Evolutionary conservation across 2,888 invertebrate genomes (phyloP).

Genomic region (Erebia epiphron): DNA sequence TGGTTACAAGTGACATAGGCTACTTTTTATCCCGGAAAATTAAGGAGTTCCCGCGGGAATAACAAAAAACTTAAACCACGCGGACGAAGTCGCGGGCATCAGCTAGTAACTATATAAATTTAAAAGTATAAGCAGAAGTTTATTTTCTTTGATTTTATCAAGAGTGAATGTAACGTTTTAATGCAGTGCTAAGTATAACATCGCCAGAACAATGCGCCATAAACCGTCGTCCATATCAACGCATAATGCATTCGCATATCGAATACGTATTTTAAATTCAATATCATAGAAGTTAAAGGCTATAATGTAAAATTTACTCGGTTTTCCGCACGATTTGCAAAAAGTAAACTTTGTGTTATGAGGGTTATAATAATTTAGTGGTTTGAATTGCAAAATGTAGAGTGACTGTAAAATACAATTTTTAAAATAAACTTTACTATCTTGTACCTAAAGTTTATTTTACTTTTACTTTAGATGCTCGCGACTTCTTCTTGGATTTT

Average conservation of each 20-base stretch:
- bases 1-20: no score
- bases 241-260: constrained; percentile 62
- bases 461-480: no score
- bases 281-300: constrained; percentile 51
- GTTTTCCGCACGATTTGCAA: constrained; percentile 42
- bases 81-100: no score
- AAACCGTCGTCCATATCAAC: constrained; percentile 74
- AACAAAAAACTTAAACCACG: no score
- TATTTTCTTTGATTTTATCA: constrained; percentile 52
- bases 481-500: no score
- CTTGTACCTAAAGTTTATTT: no score
- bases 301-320: constrained; percentile 44
- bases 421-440: no score
- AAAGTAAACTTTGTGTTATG: constrained; percentile 12
- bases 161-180: constrained; percentile 66
- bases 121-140: neutral
- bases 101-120: neutral
- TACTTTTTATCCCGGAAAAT: no score
- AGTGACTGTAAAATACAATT: neutral
- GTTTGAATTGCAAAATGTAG: constrained; percentile 40
- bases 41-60: no score
- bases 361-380: constrained; percentile 35
- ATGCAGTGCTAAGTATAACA: constrained; percentile 69
- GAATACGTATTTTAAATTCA: constrained; percentile 67
- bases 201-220: constrained; percentile 75